Evolutionary conservation across 1,140 invertebrate species (phyloP), one percentile per base, ranked within the genome.

Genomic region (Ceratoteleas bidentatus): DNA sequence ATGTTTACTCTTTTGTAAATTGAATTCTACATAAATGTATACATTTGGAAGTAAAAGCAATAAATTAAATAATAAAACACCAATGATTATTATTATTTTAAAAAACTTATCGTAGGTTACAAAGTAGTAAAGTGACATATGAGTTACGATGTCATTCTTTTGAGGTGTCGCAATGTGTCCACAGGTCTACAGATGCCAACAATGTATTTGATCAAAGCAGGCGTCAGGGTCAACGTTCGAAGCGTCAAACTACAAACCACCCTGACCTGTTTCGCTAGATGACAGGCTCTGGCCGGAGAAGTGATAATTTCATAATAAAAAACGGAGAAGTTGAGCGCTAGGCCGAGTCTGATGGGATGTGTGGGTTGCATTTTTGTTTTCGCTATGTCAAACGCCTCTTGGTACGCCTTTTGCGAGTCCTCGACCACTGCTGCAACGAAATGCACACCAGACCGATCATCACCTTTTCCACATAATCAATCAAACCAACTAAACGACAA

Each of bases 271-370:
- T 98, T 98, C 85, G 97, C 97, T 93, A 98, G 94, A 93, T 98
- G 97, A 93, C 97, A 98, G 92, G 97, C 98, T 92, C 96, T 95
- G 91, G 98, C 98, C 87, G 98, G 98, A 88, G 97, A 97, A 94
- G 98, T 98, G 91, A 98, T 96, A 92, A 99, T 99, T 96, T 99
- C 98, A 93, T 99, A 99, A 95, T 98, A 99, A 94, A 99, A 99
- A 91, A 99, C 98, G 85, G 97, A 98, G 94, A 98, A 99, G 94
- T 99, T 99, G 92, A 99, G 95, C 83, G 98, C 98, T 91, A 99
- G 94, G 89, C 98, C 98, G 90, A 99, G 95, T 91, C 98, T 95
- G 91, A 99, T 99, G 84, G 98, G 98, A 93, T 99, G 97, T 88
- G 98, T 99, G 79, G 98, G 97, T 93, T 97, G 96, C 97, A 99